phyloP scores from a whole-genome alignment of 2,888 invertebrate genomes.

The Hyalella azteca region DNA sequence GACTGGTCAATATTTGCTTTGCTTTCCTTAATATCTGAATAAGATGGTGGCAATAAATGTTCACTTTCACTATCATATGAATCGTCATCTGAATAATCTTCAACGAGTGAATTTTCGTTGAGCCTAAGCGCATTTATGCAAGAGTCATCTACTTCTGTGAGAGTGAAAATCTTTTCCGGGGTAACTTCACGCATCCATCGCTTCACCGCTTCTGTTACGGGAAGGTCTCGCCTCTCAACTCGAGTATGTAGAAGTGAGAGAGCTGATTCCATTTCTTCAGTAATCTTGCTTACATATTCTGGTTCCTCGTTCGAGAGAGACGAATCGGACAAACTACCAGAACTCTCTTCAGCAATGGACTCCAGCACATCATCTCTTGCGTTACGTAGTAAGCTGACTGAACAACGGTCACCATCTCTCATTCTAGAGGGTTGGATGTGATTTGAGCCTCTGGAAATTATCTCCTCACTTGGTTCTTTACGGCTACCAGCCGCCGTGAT shows the following conservation, averaged over 20 bases:
- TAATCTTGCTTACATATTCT: not conserved
- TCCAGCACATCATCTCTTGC: conserved; percentile 24
- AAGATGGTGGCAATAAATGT: not conserved
- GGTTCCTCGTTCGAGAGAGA: not conserved
- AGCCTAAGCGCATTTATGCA: conserved; percentile 25
- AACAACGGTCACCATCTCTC: not conserved
- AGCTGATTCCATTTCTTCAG: conserved; percentile 18
- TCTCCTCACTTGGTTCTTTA: not conserved
- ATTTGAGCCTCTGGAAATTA: not conserved
- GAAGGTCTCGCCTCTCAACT: conserved; percentile 45
- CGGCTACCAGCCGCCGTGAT: not conserved
- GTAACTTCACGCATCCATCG: conserved; percentile 57
- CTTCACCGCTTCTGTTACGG: conserved; percentile 57
- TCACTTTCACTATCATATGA: not conserved
- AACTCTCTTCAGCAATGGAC: conserved; percentile 35
- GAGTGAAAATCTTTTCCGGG: conserved; percentile 56
- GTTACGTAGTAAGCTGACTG: not conserved
- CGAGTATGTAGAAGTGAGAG: conserved; percentile 17
- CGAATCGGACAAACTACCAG: not conserved
- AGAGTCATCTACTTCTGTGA: conserved; percentile 47
- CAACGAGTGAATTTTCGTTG: conserved; percentile 25
- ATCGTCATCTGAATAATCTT: conserved; percentile 48
- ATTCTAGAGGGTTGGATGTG: not conserved
- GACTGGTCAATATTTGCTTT: not conserved
- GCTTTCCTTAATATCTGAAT: not conserved